Base-by-base conservation (phyloP, 2,113 vertebrate genomes). In the Dipodomys stephensi region DNA sequence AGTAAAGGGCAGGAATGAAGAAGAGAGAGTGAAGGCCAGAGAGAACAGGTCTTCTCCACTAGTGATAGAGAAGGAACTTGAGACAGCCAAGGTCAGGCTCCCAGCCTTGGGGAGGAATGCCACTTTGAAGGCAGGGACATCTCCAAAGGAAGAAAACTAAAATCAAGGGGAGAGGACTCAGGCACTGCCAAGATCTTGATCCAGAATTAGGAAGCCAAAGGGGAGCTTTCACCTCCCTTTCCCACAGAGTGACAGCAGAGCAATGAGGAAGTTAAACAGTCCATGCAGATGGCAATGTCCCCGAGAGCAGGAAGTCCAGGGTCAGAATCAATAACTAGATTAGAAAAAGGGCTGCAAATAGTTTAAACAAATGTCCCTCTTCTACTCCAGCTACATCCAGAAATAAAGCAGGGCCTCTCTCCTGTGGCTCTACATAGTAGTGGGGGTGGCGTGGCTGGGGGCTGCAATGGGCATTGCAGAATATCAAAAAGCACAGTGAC, bases 111-210 rank as follows among this genome's bases (percentile, higher is more conserved):
- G 39, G n/a, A 93, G 69, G 79, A 91, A 83, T 62, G 7, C 49
- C 18, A 28, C 30, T 83, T 78, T 65, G 71, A 88, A 89, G 69
- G 35, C 27, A 23, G 87, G 23, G 64, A 28, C 1, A 84, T 82
- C 49, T 87, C 78, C 49, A 71, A 84, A 78, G 1, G 20, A 18
- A 82, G 77, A 15, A 35, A 80, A 83, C 53, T 9, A 30, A 57
- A 76, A 80, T 7, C 84, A 69, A 28, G 74, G 10, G 27, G 23
- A 83, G 30, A 22, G 22, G 0, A 22, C 2, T 19, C 35, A 44
- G 32, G 15, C 8, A 15, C 4, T 2, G 1, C 3, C 19, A 18
- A 7, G 2, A n/a, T 9, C 9, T 30, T 13, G 18, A 12, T 64
- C 89, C 60, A 81, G 74, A 71, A 53, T 11, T 46, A 20, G 19